A percentile compares a stretch with the other conserved stretches of the same genome.
Evolutionary conservation across 2,113 vertebrate species (phyloP).

Genomic region (Lates calcarifer): DNA sequence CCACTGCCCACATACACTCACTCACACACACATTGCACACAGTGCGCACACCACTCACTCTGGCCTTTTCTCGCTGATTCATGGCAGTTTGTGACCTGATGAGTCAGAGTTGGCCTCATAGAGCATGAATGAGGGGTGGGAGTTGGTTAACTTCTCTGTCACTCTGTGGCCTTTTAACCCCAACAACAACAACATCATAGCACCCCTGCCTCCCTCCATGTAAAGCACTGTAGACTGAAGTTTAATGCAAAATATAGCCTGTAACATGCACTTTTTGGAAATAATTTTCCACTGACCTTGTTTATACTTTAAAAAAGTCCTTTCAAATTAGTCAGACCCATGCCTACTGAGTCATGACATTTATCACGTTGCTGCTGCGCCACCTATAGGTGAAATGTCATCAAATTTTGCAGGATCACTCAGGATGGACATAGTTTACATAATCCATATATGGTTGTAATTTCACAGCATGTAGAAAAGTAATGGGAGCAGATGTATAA

Average conservation of each 20-base stretch:
- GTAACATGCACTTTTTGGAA: neutral
- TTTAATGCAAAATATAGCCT: neutral
- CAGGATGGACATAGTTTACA: neutral
- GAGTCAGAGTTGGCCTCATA: slow-evolving; percentile 57
- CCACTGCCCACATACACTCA: slow-evolving; percentile 9
- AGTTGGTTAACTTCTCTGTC: slow-evolving; percentile 16
- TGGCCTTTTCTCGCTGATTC: slow-evolving; percentile 63
- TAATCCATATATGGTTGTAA: neutral
- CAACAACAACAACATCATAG: slow-evolving; percentile 7
- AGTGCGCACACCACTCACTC: slow-evolving; percentile 15
- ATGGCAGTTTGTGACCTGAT: slow-evolving; percentile 51
- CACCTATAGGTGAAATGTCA: neutral
- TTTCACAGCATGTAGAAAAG: neutral
- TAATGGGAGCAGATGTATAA: neutral
- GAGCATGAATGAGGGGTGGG: slow-evolving; percentile 31
- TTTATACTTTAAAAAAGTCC: neutral
- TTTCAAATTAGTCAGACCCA: neutral
- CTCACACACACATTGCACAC: slow-evolving; percentile 26
- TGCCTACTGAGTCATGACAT: neutral
- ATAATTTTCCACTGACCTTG: neutral
- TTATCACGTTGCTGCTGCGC: neutral
- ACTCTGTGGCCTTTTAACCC: slow-evolving; percentile 41
- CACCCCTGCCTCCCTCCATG: neutral
- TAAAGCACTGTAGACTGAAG: neutral
- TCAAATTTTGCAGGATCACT: neutral